Percentiles rank a stretch among this genome's conserved stretches.
These are phyloP conservation scores for Hippasteria phrygiana DNA, from an alignment of 53 echinoderm and acorn worm species.

Conservation along the genomic window DNA sequence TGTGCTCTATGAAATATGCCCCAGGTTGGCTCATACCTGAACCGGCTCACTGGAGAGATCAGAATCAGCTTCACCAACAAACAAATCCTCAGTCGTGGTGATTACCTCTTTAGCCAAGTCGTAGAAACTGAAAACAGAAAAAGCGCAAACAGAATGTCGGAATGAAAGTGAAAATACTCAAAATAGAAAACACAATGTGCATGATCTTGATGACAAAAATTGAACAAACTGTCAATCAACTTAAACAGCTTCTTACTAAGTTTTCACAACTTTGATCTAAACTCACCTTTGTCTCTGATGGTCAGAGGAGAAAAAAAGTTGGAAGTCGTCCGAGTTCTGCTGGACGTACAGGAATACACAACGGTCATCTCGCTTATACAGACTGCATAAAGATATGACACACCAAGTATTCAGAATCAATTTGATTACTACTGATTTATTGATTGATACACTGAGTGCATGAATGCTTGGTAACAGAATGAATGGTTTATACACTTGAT, in stretches of 20 bases:
- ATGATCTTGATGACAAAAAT: not conserved
- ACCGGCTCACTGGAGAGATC: constrained; percentile 87
- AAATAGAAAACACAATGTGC: not conserved
- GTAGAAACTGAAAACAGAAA: constrained; percentile 78
- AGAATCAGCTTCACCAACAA: constrained; percentile 82
- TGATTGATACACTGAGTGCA: not conserved
- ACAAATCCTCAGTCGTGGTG: constrained; percentile 64
- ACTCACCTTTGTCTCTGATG: constrained; percentile 89
- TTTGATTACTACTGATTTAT: not conserved
- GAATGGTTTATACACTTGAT: too few relatives aligned
- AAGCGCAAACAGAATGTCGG: not conserved
- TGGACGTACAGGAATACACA: constrained; percentile 97
- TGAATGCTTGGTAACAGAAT: not conserved
- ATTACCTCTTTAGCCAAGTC: constrained; percentile 80
- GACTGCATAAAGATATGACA: too few relatives aligned
- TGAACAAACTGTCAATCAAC: not conserved
- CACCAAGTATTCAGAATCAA: not conserved
- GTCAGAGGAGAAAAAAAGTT: constrained; percentile 89
- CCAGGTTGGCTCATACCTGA: constrained; percentile 63
- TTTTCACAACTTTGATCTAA: too few relatives aligned
- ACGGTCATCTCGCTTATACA: constrained; percentile 95
- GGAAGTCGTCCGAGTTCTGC: constrained; percentile 98
- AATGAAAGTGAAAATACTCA: not conserved
- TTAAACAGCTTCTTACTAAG: too few relatives aligned
- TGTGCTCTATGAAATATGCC: too few relatives aligned